phyloP scores from a whole-genome alignment of 2,113 vertebrate species.

The Pterocles gutturalis region DNA sequence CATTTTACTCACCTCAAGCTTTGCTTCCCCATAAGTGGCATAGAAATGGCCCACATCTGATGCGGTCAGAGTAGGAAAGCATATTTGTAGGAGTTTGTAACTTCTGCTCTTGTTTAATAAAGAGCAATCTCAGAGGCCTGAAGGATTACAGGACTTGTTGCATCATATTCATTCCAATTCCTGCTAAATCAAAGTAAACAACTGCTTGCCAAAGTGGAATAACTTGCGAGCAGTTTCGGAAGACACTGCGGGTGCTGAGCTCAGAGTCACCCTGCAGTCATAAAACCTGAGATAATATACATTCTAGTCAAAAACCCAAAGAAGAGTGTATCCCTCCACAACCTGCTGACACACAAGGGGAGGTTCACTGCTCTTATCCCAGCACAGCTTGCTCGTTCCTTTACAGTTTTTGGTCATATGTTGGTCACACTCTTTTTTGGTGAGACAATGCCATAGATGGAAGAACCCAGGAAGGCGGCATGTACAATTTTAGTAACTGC shows the following conservation, averaged over 20 bases:
- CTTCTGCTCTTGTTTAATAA: neutral
- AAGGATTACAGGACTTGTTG: neutral
- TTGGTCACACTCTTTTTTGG: neutral
- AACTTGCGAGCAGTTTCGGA: neutral
- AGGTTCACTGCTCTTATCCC: neutral
- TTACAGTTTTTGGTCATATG: neutral
- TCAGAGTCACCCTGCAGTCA: neutral
- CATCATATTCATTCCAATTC: neutral
- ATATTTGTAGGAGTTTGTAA: neutral
- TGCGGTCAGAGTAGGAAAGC: neutral
- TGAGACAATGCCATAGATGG: neutral
- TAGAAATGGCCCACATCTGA: neutral
- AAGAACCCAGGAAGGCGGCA: neutral
- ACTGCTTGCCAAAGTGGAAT: neutral
- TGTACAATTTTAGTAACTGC: neutral
- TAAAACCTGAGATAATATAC: accelerated
- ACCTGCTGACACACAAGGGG: neutral
- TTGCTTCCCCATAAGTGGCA: neutral
- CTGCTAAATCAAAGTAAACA: neutral
- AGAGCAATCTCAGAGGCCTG: neutral
- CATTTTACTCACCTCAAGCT: neutral
- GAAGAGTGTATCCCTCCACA: neutral
- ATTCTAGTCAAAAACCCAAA: neutral
- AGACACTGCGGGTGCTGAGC: neutral
- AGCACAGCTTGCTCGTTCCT: neutral